phyloP scores from a whole-genome alignment of 2,888 invertebrate genomes.

The Ophraella communa region DNA sequence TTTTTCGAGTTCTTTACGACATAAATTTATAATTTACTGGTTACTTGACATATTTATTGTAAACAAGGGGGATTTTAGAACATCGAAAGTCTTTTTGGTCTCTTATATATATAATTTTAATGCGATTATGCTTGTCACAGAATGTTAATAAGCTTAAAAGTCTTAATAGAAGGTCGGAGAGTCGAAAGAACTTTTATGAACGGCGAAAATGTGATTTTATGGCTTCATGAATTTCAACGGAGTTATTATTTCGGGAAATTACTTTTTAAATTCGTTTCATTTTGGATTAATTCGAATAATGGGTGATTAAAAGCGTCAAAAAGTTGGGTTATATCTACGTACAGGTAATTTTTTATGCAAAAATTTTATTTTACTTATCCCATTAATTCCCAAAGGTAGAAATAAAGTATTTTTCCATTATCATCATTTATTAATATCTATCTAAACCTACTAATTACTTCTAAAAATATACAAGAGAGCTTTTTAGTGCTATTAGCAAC shows the following conservation, averaged over 20 bases:
- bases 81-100: slow-evolving; percentile 28
- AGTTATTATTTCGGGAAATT: slow-evolving; percentile 1
- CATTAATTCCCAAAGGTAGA: too few relatives aligned
- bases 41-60: slow-evolving; percentile 32
- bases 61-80: slow-evolving; percentile 24
- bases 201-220: slow-evolving; percentile 18
- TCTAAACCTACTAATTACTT: too few relatives aligned
- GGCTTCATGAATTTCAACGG: slow-evolving; percentile 12
- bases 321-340: too few relatives aligned
- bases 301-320: neutral
- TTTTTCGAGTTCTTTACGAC: too few relatives aligned
- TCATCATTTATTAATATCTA: too few relatives aligned
- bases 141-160: slow-evolving; percentile 32
- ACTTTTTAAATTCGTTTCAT: slow-evolving; percentile 1
- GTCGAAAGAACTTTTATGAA: slow-evolving; percentile 24
- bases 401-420: too few relatives aligned
- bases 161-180: slow-evolving; percentile 26
- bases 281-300: neutral
- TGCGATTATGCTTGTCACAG: slow-evolving; percentile 33
- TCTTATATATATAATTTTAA: slow-evolving; percentile 29
- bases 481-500: too few relatives aligned
- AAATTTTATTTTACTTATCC: too few relatives aligned
- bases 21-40: slow-evolving; percentile 27
- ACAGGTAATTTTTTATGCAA: too few relatives aligned
- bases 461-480: too few relatives aligned